A percentile compares a stretch with the other conserved stretches of the same genome.
Conservation (phyloP, 2,797 vertebrate species). For the Enteromius trimaculatus region DNA sequence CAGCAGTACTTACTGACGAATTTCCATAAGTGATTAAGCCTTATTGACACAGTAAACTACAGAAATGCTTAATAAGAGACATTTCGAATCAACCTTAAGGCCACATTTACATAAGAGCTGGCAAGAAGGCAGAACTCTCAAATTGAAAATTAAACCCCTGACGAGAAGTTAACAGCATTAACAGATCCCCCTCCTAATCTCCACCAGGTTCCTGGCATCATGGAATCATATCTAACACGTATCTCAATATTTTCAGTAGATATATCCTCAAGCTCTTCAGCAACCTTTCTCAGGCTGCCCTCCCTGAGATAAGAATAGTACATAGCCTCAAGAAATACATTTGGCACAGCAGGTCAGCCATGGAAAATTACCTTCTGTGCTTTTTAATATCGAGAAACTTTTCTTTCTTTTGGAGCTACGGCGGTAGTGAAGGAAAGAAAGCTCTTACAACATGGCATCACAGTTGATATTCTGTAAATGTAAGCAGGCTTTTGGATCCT, state of each 20-base stretch:
- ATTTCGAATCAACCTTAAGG: slow-evolving; percentile 45
- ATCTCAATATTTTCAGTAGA: slow-evolving; percentile 42
- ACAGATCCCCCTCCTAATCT: slow-evolving; percentile 60
- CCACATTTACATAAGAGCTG: slow-evolving; percentile 44
- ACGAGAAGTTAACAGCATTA: slow-evolving; percentile 65
- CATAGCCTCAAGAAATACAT: slow-evolving; percentile 58
- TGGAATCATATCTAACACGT: slow-evolving; percentile 42
- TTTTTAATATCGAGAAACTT: slow-evolving; percentile 51
- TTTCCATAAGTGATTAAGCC: not conserved
- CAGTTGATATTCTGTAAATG: not conserved
- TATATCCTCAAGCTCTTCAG: slow-evolving; percentile 47
- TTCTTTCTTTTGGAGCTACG: slow-evolving; percentile 24
- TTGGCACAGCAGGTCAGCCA: slow-evolving; percentile 47
- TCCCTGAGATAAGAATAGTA: slow-evolving; percentile 56
- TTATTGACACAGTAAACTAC: slow-evolving; percentile 34
- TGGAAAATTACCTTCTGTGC: slow-evolving; percentile 53
- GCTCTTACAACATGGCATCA: not conserved
- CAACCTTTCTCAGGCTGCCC: slow-evolving; percentile 42
- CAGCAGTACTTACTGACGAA: not conserved
- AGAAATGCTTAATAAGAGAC: slow-evolving; percentile 28
- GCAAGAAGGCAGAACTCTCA: slow-evolving; percentile 65
- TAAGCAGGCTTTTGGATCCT: not conserved
- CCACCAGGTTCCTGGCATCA: slow-evolving; percentile 41
- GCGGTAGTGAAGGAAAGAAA: slow-evolving; percentile 15
- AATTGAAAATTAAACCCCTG: slow-evolving; percentile 75